Conservation (phyloP, 2,797 vertebrate genomes). For the Rhinoraja longicauda region DNA sequence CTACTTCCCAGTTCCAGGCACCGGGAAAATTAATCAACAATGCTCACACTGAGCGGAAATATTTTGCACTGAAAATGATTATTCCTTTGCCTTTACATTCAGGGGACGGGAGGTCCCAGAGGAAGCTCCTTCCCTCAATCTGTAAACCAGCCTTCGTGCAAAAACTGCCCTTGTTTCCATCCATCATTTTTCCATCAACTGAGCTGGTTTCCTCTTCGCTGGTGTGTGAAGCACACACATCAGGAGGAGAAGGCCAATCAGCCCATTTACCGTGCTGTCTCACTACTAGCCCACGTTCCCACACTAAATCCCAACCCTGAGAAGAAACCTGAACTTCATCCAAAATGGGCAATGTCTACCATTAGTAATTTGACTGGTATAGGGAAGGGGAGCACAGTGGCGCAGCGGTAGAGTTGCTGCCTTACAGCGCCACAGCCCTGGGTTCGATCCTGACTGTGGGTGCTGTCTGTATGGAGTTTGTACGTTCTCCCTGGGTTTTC, state of each 20-base stretch:
- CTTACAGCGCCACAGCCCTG: no score
- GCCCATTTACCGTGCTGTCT: background rate
- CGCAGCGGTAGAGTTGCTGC: no score
- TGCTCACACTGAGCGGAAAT: background rate
- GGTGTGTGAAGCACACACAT: no score
- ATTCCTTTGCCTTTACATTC: background rate
- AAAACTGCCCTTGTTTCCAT: background rate
- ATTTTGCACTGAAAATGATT: background rate
- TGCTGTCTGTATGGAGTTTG: no score
- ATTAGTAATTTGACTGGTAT: background rate
- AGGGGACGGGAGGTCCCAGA: background rate
- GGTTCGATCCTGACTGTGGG: no score
- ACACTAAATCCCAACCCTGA: background rate
- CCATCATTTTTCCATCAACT: no score
- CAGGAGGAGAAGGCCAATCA: background rate
- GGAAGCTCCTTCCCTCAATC: background rate
- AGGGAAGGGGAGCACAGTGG: background rate
- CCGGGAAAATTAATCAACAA: constrained; percentile 2
- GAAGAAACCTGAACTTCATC: no score
- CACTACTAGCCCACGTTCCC: background rate
- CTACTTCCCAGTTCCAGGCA: background rate
- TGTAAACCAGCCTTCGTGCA: background rate
- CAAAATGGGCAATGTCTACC: background rate
- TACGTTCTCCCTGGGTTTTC: no score
- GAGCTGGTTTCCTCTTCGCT: no score